Conservation (phyloP, 2,888 invertebrate species). For the Nomada ruficornis region DNA sequence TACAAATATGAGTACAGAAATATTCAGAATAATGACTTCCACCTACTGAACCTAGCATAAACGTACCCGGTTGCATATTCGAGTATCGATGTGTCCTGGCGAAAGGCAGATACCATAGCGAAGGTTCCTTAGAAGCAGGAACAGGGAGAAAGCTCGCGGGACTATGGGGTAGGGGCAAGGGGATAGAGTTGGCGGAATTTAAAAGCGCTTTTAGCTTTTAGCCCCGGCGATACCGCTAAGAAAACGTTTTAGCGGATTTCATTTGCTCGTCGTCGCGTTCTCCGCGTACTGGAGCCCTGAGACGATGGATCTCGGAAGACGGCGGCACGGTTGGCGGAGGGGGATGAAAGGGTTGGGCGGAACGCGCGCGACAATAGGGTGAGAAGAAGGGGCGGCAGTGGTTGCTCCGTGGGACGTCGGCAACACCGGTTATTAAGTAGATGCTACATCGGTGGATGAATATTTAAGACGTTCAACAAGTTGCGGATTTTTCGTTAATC, state of each 20-base stretch:
- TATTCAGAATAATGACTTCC: too few relatives aligned
- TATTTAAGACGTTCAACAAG: constrained; percentile 84
- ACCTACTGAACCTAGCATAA: background rate
- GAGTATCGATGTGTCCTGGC: constrained; percentile 4
- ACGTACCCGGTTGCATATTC: background rate
- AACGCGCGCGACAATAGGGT: constrained; percentile 62
- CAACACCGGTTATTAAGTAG: constrained; percentile 83
- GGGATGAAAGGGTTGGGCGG: constrained; percentile 43
- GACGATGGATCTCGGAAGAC: constrained; percentile 71
- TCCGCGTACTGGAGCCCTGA: constrained; percentile 62
- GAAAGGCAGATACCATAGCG: constrained; percentile 40
- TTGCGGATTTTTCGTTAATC: constrained; percentile 83
- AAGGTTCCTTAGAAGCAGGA: constrained; percentile 3
- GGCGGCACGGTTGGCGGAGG: constrained; percentile 32
- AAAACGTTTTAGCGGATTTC: constrained; percentile 82
- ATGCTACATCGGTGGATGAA: constrained; percentile 83
- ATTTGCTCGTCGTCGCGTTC: constrained; percentile 76
- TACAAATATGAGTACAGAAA: too few relatives aligned
- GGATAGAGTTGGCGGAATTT: constrained; percentile 76
- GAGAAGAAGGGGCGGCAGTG: constrained; percentile 67
- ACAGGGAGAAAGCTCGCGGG: constrained; percentile 13
- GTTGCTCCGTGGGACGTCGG: constrained; percentile 73
- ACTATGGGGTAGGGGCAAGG: constrained; percentile 11
- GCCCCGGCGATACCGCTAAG: constrained; percentile 79
- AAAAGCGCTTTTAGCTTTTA: constrained; percentile 83